These are phyloP conservation scores for Ibycter americanus DNA, from an alignment of 2,797 vertebrate genomes.

Conservation along the genomic window DNA sequence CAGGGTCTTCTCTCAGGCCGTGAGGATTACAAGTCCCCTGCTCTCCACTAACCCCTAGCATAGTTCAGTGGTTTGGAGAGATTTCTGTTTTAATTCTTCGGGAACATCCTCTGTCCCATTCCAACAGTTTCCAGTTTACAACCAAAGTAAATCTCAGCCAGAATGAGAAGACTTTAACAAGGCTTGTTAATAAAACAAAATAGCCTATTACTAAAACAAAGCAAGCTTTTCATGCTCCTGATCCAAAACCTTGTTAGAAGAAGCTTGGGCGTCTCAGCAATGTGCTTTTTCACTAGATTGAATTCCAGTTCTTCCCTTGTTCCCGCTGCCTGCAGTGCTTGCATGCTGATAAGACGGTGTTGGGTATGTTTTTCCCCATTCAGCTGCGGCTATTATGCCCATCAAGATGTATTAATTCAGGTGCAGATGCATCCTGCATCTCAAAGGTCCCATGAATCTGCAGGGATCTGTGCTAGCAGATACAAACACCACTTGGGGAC, in stretches of 20 bases:
- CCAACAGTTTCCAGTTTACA: not conserved
- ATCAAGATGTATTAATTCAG: not conserved
- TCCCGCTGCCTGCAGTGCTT: not conserved
- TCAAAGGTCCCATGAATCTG: not conserved
- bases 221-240: not conserved
- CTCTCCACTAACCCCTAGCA: not conserved
- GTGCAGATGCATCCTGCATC: not conserved
- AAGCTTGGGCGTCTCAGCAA: not conserved
- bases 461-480: not conserved
- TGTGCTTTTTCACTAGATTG: not conserved
- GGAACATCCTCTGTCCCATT: not conserved
- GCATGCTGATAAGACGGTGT: not conserved
- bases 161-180: not conserved
- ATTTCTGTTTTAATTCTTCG: not conserved
- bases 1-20: fast-evolving
- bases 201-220: not conserved
- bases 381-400: not conserved
- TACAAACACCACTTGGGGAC: not conserved
- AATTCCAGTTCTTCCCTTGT: not conserved
- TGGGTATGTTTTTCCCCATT: not conserved
- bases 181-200: not conserved
- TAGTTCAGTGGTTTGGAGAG: not conserved
- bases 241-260: not conserved
- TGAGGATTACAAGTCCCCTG: not conserved
- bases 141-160: not conserved